A percentile compares a stretch with the other conserved stretches of the same genome.
Evolutionary conservation across 2,888 invertebrate species (phyloP).

Genomic region (Eurytoma adleriae): DNA sequence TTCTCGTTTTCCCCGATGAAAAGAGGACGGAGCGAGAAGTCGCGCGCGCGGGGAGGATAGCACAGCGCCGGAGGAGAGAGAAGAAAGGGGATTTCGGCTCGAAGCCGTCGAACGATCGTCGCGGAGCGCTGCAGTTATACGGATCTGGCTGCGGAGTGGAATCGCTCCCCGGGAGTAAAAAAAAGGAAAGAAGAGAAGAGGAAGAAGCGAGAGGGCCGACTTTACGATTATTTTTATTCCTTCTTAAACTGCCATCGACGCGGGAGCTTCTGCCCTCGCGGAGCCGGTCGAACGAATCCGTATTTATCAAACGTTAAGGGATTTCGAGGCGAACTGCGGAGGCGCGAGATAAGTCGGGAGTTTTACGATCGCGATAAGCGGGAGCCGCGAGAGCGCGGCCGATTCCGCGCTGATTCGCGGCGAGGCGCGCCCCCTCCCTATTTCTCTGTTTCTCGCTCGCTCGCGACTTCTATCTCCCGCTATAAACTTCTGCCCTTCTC

Average conservation of each 20-base stretch:
- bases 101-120: constrained; percentile 48
- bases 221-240: constrained; percentile 67
- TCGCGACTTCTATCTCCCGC: constrained; percentile 18
- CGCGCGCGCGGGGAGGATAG: not conserved
- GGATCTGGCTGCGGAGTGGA: constrained; percentile 5
- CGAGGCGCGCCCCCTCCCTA: not conserved
- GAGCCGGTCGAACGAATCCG: constrained; percentile 52
- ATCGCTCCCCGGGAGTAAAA: constrained; percentile 4
- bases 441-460: constrained; percentile 4
- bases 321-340: constrained; percentile 61
- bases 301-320: constrained; percentile 65
- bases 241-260: constrained; percentile 60
- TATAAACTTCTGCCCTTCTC: constrained; percentile 26
- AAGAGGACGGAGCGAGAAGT: constrained; percentile 32
- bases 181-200: constrained; percentile 36
- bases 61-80: not conserved
- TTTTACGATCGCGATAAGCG: constrained; percentile 63
- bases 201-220: constrained; percentile 48
- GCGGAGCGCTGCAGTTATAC: constrained; percentile 48
- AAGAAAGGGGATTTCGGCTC: constrained; percentile 31
- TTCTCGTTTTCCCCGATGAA: constrained; percentile 52
- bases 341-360: constrained; percentile 61
- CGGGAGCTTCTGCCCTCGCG: not conserved
- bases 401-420: constrained; percentile 51
- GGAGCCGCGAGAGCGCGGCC: constrained; percentile 44